phyloP scores from a whole-genome alignment of 2,888 invertebrate species.

The Acanthosepion lycidas region DNA sequence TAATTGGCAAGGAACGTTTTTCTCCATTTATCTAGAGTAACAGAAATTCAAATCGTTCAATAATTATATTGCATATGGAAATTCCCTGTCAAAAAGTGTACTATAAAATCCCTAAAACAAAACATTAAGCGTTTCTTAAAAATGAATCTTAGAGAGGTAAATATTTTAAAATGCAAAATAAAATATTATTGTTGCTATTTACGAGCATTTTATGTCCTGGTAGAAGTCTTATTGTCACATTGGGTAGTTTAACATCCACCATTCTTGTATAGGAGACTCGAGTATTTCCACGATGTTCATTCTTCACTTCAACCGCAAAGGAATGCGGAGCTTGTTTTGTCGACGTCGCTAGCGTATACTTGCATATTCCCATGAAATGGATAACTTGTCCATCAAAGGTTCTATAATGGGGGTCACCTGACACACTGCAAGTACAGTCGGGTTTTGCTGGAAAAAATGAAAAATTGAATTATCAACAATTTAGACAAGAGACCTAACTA shows the following conservation, averaged over 20 bases:
- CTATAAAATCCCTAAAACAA: too few relatives aligned
- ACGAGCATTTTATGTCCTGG: conserved; percentile 40
- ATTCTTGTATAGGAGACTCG: conserved; percentile 56
- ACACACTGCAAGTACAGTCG: conserved; percentile 56
- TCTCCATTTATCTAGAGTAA: background rate
- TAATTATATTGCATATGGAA: too few relatives aligned
- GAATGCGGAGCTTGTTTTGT: conserved; percentile 51
- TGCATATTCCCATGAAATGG: conserved; percentile 68
- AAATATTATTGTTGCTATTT: background rate
- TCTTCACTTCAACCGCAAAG: conserved; percentile 57
- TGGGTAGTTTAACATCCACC: conserved; percentile 54
- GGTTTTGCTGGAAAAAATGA: background rate
- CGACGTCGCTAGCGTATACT: conserved; percentile 64
- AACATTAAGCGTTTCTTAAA: too few relatives aligned
- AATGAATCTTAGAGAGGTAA: too few relatives aligned
- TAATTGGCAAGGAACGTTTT: background rate
- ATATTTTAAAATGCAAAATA: too few relatives aligned
- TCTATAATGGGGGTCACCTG: conserved; percentile 70
- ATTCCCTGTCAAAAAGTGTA: too few relatives aligned
- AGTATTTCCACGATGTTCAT: conserved; percentile 57
- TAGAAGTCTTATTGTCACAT: background rate
- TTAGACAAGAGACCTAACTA: too few relatives aligned
- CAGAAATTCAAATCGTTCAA: too few relatives aligned
- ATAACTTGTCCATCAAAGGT: conserved; percentile 69
- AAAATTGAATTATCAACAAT: too few relatives aligned